Evolutionary conservation across 2,113 vertebrate genomes (phyloP).

Genomic region (Osmerus eperlanus): DNA sequence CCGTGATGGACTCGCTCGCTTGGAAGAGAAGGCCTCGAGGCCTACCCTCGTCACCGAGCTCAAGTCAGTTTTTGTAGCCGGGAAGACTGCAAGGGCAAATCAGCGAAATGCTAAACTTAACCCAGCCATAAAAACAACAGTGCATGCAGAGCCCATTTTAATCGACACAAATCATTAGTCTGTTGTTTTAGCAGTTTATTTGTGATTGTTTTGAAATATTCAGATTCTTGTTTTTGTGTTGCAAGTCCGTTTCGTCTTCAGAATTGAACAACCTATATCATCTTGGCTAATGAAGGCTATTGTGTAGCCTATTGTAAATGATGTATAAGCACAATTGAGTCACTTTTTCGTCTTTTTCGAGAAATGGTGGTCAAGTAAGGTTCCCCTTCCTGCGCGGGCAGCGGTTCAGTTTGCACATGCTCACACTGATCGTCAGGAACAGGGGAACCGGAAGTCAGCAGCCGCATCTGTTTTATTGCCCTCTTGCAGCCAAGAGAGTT

Average conservation of each 20-base stretch:
- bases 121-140: slow-evolving; percentile 7
- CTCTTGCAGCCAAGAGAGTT: slow-evolving; percentile 87
- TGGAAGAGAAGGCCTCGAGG: background rate
- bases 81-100: slow-evolving; percentile 27
- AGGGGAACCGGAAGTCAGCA: slow-evolving; percentile 51
- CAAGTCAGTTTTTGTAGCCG: slow-evolving; percentile 23
- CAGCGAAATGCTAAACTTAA: slow-evolving; percentile 1
- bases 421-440: slow-evolving; percentile 41
- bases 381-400: slow-evolving; percentile 43
- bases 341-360: slow-evolving; percentile 9
- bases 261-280: too few relatives aligned
- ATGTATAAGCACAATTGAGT: too few relatives aligned
- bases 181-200: too few relatives aligned
- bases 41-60: background rate
- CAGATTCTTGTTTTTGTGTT: too few relatives aligned
- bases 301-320: too few relatives aligned
- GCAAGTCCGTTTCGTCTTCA: too few relatives aligned
- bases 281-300: too few relatives aligned
- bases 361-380: slow-evolving; percentile 10
- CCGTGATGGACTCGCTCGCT: background rate
- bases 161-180: too few relatives aligned
- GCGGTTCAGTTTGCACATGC: slow-evolving; percentile 23
- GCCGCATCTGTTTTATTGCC: slow-evolving; percentile 42
- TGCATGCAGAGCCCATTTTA: too few relatives aligned
- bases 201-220: too few relatives aligned